Evolutionary conservation across 2,888 invertebrate genomes (phyloP).

Genomic region (Cistogaster globosa): DNA sequence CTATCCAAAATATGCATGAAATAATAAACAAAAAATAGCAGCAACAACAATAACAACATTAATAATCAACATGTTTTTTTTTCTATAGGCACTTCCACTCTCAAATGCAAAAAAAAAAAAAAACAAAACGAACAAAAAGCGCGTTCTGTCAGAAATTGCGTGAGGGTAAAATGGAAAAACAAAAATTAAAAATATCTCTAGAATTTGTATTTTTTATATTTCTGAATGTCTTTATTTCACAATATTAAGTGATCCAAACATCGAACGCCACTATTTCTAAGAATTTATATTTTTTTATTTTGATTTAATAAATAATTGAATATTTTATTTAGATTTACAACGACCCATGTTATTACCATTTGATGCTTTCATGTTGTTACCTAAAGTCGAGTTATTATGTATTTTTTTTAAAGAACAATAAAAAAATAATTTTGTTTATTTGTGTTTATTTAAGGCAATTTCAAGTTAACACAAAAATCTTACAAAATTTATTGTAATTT

Average conservation of each 20-base stretch:
- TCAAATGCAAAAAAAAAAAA: conserved; percentile 32
- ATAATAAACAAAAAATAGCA: conserved; percentile 15
- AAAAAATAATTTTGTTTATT: too few relatives aligned
- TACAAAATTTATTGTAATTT: too few relatives aligned
- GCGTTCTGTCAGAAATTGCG: conserved; percentile 18
- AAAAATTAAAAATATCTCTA: too few relatives aligned
- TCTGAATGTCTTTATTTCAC: neutral
- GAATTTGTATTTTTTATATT: neutral
- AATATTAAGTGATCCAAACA: too few relatives aligned
- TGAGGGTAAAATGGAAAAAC: conserved; percentile 33
- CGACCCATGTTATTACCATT: too few relatives aligned
- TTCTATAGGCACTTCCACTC: neutral
- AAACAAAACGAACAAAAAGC: conserved; percentile 2
- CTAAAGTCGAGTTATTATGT: too few relatives aligned
- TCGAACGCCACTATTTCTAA: neutral
- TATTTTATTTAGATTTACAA: neutral
- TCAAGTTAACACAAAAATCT: too few relatives aligned
- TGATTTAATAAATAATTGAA: neutral
- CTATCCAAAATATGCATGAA: conserved; percentile 54
- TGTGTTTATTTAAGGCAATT: too few relatives aligned
- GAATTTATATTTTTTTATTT: neutral
- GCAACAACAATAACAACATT: neutral
- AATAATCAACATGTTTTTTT: too few relatives aligned
- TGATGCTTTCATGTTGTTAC: too few relatives aligned
- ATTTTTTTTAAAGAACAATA: too few relatives aligned